phyloP scores from a whole-genome alignment of 2,888 invertebrate species.

The Hipparchia sbordonii region DNA sequence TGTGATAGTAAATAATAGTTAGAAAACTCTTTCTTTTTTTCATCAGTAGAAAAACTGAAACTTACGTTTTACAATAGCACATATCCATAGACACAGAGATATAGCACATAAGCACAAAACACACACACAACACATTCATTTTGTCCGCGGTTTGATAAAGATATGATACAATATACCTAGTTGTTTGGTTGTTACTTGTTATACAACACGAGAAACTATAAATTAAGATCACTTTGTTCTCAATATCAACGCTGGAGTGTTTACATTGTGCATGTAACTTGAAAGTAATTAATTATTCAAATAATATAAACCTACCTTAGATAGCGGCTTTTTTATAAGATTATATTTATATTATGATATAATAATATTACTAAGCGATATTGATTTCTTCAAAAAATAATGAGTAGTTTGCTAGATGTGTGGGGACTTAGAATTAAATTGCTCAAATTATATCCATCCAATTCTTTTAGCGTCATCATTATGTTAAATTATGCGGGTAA shows the following conservation, averaged over 20 bases:
- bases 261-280: conserved; percentile 1
- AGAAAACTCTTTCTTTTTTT: no score
- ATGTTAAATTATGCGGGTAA: no score
- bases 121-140: conserved; percentile 4
- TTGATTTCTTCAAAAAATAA: no score
- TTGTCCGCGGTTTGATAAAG: not conserved
- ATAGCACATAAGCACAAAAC: not conserved
- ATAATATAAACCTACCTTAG: no score
- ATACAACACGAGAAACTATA: not conserved
- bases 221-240: not conserved
- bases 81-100: not conserved
- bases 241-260: not conserved
- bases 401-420: no score
- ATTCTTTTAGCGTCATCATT: no score
- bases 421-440: no score
- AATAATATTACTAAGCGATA: no score
- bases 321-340: no score
- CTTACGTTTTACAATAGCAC: conserved; percentile 5
- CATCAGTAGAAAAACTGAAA: not conserved
- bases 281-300: not conserved
- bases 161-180: not conserved
- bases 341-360: no score
- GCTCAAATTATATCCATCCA: no score
- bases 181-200: not conserved
- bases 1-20: no score